Evolutionary conservation across 2,888 invertebrate genomes (phyloP).

Genomic region (Eubasilissa splendida): DNA sequence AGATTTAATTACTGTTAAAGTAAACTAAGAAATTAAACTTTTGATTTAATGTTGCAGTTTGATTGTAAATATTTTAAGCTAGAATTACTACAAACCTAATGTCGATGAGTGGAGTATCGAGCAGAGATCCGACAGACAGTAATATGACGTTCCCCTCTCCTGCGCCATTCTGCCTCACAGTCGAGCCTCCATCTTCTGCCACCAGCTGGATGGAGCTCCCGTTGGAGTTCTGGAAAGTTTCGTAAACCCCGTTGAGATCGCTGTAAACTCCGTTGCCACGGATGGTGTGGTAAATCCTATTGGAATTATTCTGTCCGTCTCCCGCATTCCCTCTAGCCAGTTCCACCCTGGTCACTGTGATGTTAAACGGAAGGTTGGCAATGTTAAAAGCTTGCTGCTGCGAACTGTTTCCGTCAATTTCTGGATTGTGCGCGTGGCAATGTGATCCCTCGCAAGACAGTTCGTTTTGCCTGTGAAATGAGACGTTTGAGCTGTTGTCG

Average conservation of each 20-base stretch:
- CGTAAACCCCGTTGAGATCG: slow-evolving; percentile 34
- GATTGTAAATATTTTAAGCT: background rate
- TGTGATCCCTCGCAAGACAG: slow-evolving; percentile 47
- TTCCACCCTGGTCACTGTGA: slow-evolving; percentile 50
- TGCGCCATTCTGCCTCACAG: slow-evolving; percentile 14
- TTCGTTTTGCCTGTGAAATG: slow-evolving; percentile 2
- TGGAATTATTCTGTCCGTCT: slow-evolving; percentile 35
- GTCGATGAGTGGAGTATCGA: slow-evolving; percentile 50
- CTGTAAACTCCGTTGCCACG: slow-evolving; percentile 19
- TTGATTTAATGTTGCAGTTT: too few relatives aligned
- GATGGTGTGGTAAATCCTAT: slow-evolving; percentile 16
- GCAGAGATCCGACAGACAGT: slow-evolving; percentile 45
- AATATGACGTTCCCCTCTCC: slow-evolving; percentile 50
- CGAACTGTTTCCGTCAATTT: background rate
- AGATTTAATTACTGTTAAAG: too few relatives aligned
- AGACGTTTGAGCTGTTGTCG: background rate
- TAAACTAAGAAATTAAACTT: too few relatives aligned
- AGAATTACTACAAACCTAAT: slow-evolving; percentile 35
- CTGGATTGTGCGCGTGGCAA: background rate
- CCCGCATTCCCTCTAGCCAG: slow-evolving; percentile 18
- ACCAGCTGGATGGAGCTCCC: slow-evolving; percentile 28
- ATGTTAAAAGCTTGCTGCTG: slow-evolving; percentile 36
- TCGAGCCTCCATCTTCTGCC: slow-evolving; percentile 6
- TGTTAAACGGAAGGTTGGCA: slow-evolving; percentile 52
- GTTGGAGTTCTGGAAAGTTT: slow-evolving; percentile 35